Evolutionary conservation across 2,113 vertebrate species (phyloP).

Genomic region (Bambusicola thoracicus): DNA sequence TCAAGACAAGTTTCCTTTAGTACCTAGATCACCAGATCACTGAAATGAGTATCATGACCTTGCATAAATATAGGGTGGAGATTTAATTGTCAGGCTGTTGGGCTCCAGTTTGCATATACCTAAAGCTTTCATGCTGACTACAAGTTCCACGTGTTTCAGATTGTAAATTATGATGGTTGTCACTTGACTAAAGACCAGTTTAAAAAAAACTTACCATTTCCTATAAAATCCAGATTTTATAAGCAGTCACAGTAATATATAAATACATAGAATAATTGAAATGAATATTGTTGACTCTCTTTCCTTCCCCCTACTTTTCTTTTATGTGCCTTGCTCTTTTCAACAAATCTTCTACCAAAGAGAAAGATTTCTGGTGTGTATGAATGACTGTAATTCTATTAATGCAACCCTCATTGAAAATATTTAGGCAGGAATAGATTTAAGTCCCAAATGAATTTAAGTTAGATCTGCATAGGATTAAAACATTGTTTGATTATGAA

Average conservation of each 20-base stretch:
- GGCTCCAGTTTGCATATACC: not conserved
- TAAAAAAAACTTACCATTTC: not conserved
- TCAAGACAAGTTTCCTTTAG: not conserved
- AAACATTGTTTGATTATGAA: conserved; percentile 16
- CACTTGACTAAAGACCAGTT: not conserved
- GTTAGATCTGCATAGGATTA: conserved; percentile 50
- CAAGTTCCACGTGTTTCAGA: conserved; percentile 12
- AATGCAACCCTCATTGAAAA: conserved; percentile 41
- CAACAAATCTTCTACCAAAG: not conserved
- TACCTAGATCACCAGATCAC: not conserved
- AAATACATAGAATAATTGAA: conserved; percentile 21
- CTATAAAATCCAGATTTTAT: conserved; percentile 18
- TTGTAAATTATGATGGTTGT: conserved; percentile 41
- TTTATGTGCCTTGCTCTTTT: not conserved
- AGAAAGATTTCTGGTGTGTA: not conserved
- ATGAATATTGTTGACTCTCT: conserved; percentile 31
- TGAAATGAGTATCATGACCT: not conserved
- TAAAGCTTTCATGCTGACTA: not conserved
- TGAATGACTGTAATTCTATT: conserved; percentile 37
- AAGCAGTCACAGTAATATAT: conserved; percentile 17
- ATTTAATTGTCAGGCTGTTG: not conserved
- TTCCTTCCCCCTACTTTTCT: not conserved
- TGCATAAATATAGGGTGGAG: not conserved
- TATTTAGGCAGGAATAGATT: conserved; percentile 17
- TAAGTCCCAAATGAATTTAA: conserved; percentile 63